Base-by-base conservation (phyloP, 2,113 vertebrate species). In the Nanorana parkeri region DNA sequence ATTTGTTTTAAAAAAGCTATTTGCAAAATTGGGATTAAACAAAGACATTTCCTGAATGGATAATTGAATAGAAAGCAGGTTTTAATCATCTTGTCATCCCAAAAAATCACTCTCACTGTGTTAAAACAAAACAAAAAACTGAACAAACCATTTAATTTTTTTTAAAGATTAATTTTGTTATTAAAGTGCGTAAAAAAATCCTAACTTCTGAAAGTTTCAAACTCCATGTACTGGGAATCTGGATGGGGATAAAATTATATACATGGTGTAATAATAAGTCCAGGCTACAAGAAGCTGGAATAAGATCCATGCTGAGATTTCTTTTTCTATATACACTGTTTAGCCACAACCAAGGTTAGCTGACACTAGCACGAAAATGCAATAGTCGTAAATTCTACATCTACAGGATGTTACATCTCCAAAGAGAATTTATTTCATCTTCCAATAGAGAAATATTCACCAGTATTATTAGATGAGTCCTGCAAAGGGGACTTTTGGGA, bases 301-400 rank as follows among this genome's bases (percentile, higher is more conserved):
- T 20, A 71, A 71, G 55, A 80, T 61, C 51, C 54, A 78, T 81
- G 32, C 58, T 72, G 68, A 65, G 41, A 54, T 72, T 80, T 72
- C 56, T 81, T 72, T 81, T 71, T 36, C 17, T 65, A 47, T 76
- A 76, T 47, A 75, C 64, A 83, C 63, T 68, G 72, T 81, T 73
- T 81, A 81, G 79, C 72, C 52, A 47, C 80, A 78, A 85, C 86
- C 89, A 91, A 91, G 88, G 89, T 90, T 86, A 87, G 88, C 90
- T 91, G 88, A 92, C 88, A 92, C 83, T 80, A 91, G 88, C 88
- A 89, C 86, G 87, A 89, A 88, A 90, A 85, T 80, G 80, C 41
- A 88, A 80, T 51, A 60, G 87, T 86, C 74, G 72, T 90, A 90
- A 91, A 93, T 93, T 89, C 72, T 86, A 88, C 86, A 92, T 88